phyloP scores from a whole-genome alignment of 2,888 invertebrate genomes.

The Caradrina kadenii region DNA sequence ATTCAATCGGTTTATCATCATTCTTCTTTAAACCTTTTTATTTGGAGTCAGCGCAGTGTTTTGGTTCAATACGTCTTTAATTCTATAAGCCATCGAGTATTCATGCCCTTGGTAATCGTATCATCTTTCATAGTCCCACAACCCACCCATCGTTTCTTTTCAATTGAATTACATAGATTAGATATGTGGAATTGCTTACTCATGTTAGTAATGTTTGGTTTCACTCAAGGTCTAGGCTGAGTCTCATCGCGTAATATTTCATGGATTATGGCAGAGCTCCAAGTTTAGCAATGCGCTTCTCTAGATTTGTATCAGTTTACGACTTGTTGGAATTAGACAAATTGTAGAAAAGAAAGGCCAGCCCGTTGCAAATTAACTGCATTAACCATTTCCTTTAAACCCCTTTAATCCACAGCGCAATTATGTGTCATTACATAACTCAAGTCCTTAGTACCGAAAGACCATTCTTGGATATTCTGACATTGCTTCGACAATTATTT shows the following conservation, averaged over 20 bases:
- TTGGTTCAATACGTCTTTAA: not conserved
- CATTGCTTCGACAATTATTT: slow-evolving; percentile 1
- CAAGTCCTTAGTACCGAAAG: not conserved
- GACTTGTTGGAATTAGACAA: not conserved
- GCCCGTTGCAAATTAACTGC: not conserved
- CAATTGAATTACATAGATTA: not conserved
- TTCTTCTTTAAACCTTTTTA: too few species aligned
- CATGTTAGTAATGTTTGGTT: not conserved
- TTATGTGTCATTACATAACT: slow-evolving; percentile 25
- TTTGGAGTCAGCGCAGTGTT: too few species aligned
- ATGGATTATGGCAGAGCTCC: not conserved
- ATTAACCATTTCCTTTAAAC: not conserved
- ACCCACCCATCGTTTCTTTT: not conserved
- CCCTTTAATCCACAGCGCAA: not conserved
- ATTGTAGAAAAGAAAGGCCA: not conserved
- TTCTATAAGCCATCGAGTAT: not conserved
- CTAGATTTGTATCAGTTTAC: slow-evolving; percentile 7
- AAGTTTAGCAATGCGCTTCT: not conserved
- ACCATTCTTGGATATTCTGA: slow-evolving; percentile 7
- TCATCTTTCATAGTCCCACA: too few species aligned
- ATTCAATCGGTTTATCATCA: too few species aligned
- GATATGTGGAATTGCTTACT: not conserved
- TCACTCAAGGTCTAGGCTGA: not conserved
- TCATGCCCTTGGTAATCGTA: too few species aligned
- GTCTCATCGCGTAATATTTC: not conserved